Base-by-base conservation (phyloP, 2,113 vertebrate genomes). In the Pyrgilauda ruficollis region DNA sequence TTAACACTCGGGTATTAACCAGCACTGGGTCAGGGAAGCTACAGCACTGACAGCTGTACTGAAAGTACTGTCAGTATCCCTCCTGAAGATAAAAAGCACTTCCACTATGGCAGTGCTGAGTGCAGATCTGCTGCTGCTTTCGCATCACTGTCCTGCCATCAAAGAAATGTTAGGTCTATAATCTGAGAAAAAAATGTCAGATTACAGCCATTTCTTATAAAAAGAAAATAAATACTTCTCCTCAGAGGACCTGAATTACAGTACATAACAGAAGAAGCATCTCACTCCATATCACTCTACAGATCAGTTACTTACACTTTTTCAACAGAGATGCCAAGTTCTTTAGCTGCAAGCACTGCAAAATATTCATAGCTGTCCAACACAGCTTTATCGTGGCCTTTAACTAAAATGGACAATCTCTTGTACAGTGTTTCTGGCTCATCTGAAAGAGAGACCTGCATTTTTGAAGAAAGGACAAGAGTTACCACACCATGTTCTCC, bases 321-420 rank as follows among this genome's bases (percentile, higher is more conserved):
- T 93, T 97, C 97, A 91, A 99, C 33, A 67, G 93, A 98, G 80
- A 99, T 97, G 55, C 98, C 99, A 83, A 99, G 98, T 96, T 99
- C 99, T 87, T 98, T 97, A 37, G 99, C 99, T 69, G 99, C 98
- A 96, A 99, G 97, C 37, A 98, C 98, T 10, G 98, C 98, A 72
- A 99, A 99, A 87, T 98, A 99, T 86, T 99, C 98, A 18, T 99
- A 99, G 96, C 99, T 99, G 96, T 99, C 98, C 97, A 99, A 94
- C 35, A 99, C 99, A 9, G 99, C 94, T 80, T 89, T 98, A 97
- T 99, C 99, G 0, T 99, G 99, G 84, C 98, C 98, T 98, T 99
- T 99, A 76, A 99, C 98, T 96, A 99, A 93, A 94, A 99, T 96
- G 1, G 98, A 98, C 82, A 99, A 90, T 76, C 97, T 98, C 97